A percentile compares a stretch with the other conserved stretches of the same genome.
These are phyloP conservation scores for Brevimyrus niger DNA, from an alignment of 2,113 vertebrate genomes.

Conservation along the genomic window DNA sequence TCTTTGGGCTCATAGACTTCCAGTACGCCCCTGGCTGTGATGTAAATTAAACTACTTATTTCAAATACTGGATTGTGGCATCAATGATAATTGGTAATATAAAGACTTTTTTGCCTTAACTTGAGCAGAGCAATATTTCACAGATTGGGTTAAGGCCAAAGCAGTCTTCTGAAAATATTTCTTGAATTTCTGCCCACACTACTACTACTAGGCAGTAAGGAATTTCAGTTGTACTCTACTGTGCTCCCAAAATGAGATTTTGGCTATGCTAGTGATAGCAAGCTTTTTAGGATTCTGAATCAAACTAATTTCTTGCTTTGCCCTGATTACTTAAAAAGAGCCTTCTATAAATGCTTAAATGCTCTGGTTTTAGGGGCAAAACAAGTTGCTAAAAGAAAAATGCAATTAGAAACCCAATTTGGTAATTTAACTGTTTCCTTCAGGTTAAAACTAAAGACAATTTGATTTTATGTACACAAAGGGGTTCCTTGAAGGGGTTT, in stretches of 20 bases:
- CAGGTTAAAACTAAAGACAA: not conserved
- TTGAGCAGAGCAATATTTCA: too few species aligned
- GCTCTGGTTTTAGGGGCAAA: not conserved
- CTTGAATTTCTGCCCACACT: not conserved
- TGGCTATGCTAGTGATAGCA: not conserved
- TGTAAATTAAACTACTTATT: not conserved
- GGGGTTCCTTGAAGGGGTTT: not conserved
- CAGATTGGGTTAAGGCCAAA: not conserved
- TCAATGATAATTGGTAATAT: not conserved
- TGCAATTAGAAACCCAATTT: not conserved
- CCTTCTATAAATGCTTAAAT: not conserved
- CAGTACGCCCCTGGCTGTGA: not conserved
- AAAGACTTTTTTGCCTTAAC: too few species aligned
- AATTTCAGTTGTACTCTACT: slow-evolving; percentile 4
- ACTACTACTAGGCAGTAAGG: not conserved
- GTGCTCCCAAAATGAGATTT: slow-evolving; percentile 8
- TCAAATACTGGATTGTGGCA: not conserved
- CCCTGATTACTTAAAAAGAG: not conserved
- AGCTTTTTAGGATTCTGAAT: not conserved
- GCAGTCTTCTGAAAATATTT: slow-evolving; percentile 10
- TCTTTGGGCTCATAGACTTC: not conserved
- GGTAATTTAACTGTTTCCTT: not conserved
- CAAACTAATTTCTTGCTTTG: not conserved
- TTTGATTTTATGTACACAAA: not conserved
- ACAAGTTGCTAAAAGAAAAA: not conserved